Base-by-base conservation (phyloP, 2,888 invertebrate genomes). In the Didymodactylos carnosus region DNA sequence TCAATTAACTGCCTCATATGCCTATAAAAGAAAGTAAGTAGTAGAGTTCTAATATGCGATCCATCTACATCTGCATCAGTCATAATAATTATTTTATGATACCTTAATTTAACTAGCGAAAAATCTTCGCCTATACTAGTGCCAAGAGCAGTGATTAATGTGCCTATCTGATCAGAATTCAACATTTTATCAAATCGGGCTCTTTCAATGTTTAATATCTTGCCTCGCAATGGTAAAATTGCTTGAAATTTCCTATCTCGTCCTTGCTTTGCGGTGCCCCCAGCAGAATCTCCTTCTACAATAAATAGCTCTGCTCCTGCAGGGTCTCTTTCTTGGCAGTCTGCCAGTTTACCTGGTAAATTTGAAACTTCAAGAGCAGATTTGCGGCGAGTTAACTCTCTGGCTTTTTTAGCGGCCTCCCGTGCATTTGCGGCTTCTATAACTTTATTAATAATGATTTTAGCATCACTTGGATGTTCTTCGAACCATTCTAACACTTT, bases 1-100 rank as follows among this genome's bases (percentile, higher is more conserved):
- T 77, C 75, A 29, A 77, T 72, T 16, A 77, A 13, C 19, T 71
- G 71, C 16, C 53, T 77, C 77, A 77, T 77, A 11, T 76, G 71
- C 11, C 76, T 71, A 49, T 53, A 78, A 72, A 77, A 78, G 76
- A 78, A 78, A 19, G 79, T 79, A 27, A 78, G 71, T 41, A 78
- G 40, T 72, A 78, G 73, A 10, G 78, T 77, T 13, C 75, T 53
- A 71, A 78, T 78, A 69, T 78, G 78, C 25, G 76, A 71, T 49
- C 78, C 78, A 73, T 78, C 78, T 29, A 78, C 77, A 73, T 78
- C 78, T 8, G 78, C 78, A 75, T 78, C 78, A n/a, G 78, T 79
- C 78, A 78, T 78, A 70, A 78, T 79, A 40, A 78, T 77, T 27
- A 78, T 72, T 51, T 73, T 71, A 69, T 77, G 75, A 69, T 78